phyloP scores from a whole-genome alignment of 2,888 invertebrate species.

The Habrosyne pyritoides region DNA sequence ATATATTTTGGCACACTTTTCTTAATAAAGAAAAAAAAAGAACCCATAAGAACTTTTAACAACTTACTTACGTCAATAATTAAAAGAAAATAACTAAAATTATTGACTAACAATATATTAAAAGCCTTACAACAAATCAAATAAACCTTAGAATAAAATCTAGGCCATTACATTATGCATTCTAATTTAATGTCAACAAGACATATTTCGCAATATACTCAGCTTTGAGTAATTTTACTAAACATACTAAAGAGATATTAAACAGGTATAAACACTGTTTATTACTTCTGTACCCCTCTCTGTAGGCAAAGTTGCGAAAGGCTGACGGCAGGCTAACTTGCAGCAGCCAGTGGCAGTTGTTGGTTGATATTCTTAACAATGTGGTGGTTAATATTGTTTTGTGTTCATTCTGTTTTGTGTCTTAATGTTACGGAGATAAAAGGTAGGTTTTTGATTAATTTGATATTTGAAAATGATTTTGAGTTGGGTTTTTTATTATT shows the following conservation, averaged over 20 bases:
- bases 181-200: background rate
- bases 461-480: too few relatives aligned
- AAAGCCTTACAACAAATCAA: too few relatives aligned
- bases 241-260: background rate
- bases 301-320: background rate
- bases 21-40: too few relatives aligned
- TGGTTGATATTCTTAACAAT: conserved; percentile 16
- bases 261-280: background rate
- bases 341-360: conserved; percentile 8
- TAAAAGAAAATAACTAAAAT: too few relatives aligned
- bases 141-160: too few relatives aligned
- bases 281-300: background rate
- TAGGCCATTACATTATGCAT: background rate
- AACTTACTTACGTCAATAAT: too few relatives aligned
- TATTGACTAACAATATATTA: too few relatives aligned
- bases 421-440: conserved; percentile 24
- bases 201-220: background rate
- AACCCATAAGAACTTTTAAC: too few relatives aligned
- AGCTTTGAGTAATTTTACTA: background rate
- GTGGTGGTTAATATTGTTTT: conserved; percentile 33
- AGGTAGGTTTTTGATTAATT: conserved; percentile 12
- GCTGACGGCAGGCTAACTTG: background rate
- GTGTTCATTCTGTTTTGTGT: conserved; percentile 20
- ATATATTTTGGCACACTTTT: too few relatives aligned
- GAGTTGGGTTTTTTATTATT: background rate